These are phyloP conservation scores for Chymomyza fuscimana DNA, from an alignment of 2,888 invertebrate species.

Conservation along the genomic window DNA sequence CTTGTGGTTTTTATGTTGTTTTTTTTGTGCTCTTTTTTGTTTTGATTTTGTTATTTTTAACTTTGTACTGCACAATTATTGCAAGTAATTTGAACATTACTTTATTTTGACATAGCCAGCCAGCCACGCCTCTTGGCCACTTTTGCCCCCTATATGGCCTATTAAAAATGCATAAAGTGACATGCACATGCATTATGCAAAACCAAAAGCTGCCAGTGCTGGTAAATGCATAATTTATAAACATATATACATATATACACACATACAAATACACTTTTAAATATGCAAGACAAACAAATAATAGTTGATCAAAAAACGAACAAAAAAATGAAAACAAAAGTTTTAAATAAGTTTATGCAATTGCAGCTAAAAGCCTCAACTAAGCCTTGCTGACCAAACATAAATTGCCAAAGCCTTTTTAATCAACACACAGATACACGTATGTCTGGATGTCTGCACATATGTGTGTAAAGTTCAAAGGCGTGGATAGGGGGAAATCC, in stretches of 20 bases:
- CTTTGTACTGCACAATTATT: constrained; percentile 46
- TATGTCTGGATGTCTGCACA: background rate
- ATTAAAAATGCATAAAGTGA: constrained; percentile 66
- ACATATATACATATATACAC: background rate
- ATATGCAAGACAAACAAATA: background rate
- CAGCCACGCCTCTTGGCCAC: background rate
- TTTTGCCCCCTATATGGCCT: constrained; percentile 10
- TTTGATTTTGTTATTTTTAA: constrained; percentile 22
- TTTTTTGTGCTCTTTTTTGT: constrained; percentile 6
- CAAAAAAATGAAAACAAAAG: constrained; percentile 13
- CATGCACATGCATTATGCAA: constrained; percentile 46
- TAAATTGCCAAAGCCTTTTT: constrained; percentile 60
- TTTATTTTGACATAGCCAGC: background rate
- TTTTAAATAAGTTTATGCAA: constrained; percentile 3
- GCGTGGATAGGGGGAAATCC: background rate
- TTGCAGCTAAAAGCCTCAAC: constrained; percentile 25
- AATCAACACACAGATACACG: constrained; percentile 49
- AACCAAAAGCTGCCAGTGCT: constrained; percentile 22
- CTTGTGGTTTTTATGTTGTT: constrained; percentile 39
- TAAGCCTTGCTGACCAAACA: constrained; percentile 6
- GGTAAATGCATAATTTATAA: constrained; percentile 8
- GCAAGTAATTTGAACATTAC: constrained; percentile 58
- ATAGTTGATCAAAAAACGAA: constrained; percentile 2
- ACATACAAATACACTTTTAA: background rate
- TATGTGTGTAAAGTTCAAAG: background rate